A percentile compares a stretch with the other conserved stretches of the same genome.
phyloP scores from a whole-genome alignment of 2,888 invertebrate genomes.

The Apamea monoglypha region DNA sequence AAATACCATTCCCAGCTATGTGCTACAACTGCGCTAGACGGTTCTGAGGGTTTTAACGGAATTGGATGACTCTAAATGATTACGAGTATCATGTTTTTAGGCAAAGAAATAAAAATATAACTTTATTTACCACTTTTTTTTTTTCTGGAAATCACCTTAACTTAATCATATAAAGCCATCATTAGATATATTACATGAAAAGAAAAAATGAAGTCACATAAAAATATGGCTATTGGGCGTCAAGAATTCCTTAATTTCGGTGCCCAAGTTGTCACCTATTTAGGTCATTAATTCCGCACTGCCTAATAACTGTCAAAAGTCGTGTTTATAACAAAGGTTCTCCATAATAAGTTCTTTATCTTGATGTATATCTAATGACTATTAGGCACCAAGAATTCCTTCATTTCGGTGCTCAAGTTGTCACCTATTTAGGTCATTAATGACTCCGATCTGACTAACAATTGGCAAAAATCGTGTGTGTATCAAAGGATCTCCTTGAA shows the following conservation, averaged over 20 bases:
- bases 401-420: no score
- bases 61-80: not conserved
- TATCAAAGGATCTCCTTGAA: no score
- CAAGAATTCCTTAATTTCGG: not conserved
- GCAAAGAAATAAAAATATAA: not conserved
- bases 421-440: no score
- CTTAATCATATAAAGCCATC: not conserved
- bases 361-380: no score
- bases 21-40: constrained; percentile 78
- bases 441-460: no score
- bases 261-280: no score
- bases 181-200: not conserved
- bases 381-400: no score
- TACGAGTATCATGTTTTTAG: not conserved
- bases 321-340: no score
- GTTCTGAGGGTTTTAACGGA: not conserved
- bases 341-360: no score
- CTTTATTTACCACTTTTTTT: not conserved
- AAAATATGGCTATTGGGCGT: not conserved
- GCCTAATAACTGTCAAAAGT: no score
- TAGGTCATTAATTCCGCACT: no score
- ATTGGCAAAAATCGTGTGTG: no score
- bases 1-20: constrained; percentile 76
- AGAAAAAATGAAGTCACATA: not conserved
- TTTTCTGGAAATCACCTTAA: not conserved